Evolutionary conservation across 2,113 vertebrate genomes (phyloP), one percentile per base, ranked within the genome.

Genomic region (Neoarius graeffei): DNA sequence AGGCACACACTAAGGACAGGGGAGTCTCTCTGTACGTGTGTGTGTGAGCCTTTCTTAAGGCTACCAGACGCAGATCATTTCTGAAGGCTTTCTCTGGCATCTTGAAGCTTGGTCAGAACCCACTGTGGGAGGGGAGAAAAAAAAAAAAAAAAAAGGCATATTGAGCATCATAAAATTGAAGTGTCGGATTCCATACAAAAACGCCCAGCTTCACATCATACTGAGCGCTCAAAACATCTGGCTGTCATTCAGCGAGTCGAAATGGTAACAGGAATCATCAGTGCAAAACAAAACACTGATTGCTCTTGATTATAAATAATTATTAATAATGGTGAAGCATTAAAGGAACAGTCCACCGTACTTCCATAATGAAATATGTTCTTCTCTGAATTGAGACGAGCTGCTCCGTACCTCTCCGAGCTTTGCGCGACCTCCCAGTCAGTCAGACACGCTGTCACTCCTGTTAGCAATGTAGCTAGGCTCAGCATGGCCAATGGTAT

Each of bases 21-120:
- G 50, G 81, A 50, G n/a, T 60, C 19, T 84, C 10, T 87, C 23
- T 64, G 48, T 57, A 11, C 13, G n/a, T n/a, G 48, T 25, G 48
- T 13, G 73, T 10, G 48, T 17, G n/a, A 30, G 52, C 35, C 64
- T 59, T 59, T 59, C 50, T 60, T 74, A 83, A 74, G 81, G 81
- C 52, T 25, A 19, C 73, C n/a, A 35, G 77, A 42, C 19, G 57
- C 56, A 9, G 4, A 95, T 87, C 91, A 92, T 92, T 96, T 97
- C 2, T 95, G 95, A 82, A 96, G 95, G 92, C 88, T 96, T 30
- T 99, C 97, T 93, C 96, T 96, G 54, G 97, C 97, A 89, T 99
- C 98, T 92, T 98, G 96, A 88, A 99, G 91, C 91, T 97, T 98
- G 91, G 94, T 89, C 69, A 99, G 97, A 90, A 99, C 97, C 98